phyloP scores from a whole-genome alignment of 2,888 invertebrate species.

The Chouioia cunea region DNA sequence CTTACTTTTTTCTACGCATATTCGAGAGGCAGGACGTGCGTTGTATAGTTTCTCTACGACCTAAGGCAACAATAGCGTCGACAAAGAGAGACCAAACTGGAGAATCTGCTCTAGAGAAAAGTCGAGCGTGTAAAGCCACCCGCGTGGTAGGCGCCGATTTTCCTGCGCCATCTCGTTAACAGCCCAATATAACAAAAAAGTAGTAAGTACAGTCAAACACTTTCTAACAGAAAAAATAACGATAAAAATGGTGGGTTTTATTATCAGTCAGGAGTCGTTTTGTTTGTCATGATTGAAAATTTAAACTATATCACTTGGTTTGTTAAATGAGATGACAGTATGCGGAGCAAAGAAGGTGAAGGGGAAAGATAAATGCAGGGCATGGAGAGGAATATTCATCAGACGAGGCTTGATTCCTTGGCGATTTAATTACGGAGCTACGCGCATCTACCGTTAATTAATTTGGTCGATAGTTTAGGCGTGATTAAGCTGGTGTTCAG shows the following conservation, averaged over 20 bases:
- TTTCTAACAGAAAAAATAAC: too few relatives aligned
- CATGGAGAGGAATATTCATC: constrained; percentile 60
- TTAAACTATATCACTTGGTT: too few relatives aligned
- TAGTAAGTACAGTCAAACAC: too few relatives aligned
- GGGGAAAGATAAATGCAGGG: constrained; percentile 43
- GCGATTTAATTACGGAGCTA: constrained; percentile 61
- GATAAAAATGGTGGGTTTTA: too few relatives aligned
- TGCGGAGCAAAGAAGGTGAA: constrained; percentile 23
- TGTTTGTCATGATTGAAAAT: too few relatives aligned
- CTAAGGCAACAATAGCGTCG: constrained; percentile 45
- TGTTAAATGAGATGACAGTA: too few relatives aligned
- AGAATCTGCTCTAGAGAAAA: constrained; percentile 15
- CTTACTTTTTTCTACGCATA: constrained; percentile 24
- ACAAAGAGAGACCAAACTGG: constrained; percentile 50
- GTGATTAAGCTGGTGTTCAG: constrained; percentile 57
- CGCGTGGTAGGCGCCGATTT: constrained; percentile 55
- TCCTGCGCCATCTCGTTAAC: too few relatives aligned
- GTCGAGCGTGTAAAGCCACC: constrained; percentile 53
- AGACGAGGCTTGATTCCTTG: constrained; percentile 59
- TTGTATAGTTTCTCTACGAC: neutral
- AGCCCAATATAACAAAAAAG: too few relatives aligned
- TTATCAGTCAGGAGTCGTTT: too few relatives aligned
- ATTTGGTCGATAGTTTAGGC: constrained; percentile 61
- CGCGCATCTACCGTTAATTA: constrained; percentile 60
- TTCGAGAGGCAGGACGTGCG: constrained; percentile 15